Conservation (phyloP, 2,113 vertebrate genomes). For the Zosterops lateralis region DNA sequence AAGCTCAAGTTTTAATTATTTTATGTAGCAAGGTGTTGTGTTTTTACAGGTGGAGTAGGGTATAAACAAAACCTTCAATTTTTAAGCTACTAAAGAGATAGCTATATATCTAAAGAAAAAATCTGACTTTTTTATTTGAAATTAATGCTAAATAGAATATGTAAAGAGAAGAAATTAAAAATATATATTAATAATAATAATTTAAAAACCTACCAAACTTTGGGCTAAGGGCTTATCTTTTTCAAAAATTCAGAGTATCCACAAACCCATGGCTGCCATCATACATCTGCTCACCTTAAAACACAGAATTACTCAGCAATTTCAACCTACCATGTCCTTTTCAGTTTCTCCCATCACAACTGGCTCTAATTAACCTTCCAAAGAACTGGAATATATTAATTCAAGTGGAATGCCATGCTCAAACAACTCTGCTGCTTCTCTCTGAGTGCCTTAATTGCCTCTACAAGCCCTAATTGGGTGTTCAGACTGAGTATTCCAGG, state of each 20-base stretch:
- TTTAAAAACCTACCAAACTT: neutral
- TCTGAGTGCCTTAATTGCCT: neutral
- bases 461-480: neutral
- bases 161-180: neutral
- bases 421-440: neutral
- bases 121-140: neutral
- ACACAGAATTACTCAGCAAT: neutral
- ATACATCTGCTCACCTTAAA: neutral
- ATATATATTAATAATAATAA: neutral
- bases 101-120: neutral
- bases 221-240: neutral
- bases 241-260: neutral
- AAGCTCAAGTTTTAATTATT: neutral
- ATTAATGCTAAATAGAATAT: neutral
- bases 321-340: neutral
- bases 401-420: neutral
- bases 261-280: neutral
- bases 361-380: constrained; percentile 1
- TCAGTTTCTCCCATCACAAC: neutral
- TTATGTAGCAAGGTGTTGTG: neutral
- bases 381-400: neutral
- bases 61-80: neutral
- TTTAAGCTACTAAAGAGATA: neutral
- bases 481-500: neutral
- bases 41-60: neutral